phyloP scores from a whole-genome alignment of 2,888 invertebrate genomes.

The Polymixis flavicincta region DNA sequence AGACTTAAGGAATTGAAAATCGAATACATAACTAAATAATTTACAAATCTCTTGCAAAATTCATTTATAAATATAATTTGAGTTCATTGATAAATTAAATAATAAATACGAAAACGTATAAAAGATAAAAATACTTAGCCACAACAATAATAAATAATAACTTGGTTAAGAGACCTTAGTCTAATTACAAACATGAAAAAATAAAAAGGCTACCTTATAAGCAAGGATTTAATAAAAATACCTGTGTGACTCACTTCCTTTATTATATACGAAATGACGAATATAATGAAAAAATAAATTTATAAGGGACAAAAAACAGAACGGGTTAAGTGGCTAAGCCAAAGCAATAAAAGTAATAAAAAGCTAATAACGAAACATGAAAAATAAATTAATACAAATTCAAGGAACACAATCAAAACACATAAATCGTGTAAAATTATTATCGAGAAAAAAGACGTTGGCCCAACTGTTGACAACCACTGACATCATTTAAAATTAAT shows the following conservation, averaged over 20 bases:
- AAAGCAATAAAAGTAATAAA: constrained; percentile 59
- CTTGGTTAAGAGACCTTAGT: constrained; percentile 11
- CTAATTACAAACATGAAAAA: constrained; percentile 28
- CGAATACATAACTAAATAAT: not conserved
- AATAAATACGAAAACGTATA: not conserved
- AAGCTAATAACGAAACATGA: constrained; percentile 61
- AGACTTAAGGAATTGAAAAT: not conserved
- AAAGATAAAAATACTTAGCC: not conserved
- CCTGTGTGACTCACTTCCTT: constrained; percentile 52
- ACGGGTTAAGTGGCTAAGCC: constrained; percentile 64
- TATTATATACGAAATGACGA: constrained; percentile 51
- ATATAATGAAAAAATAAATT: constrained; percentile 55
- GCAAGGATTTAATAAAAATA: constrained; percentile 36
- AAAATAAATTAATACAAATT: constrained; percentile 72
- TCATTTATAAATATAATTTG: not conserved
- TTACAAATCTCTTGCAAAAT: not conserved
- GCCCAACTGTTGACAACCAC: constrained; percentile 87
- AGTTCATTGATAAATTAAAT: not conserved
- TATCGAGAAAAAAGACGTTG: constrained; percentile 77
- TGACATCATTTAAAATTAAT: constrained; percentile 88
- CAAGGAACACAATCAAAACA: constrained; percentile 77
- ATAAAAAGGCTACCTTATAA: constrained; percentile 5
- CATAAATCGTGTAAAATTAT: constrained; percentile 84
- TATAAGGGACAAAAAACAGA: constrained; percentile 60
- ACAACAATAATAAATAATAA: constrained; percentile 15